Evolutionary conservation across 2,797 vertebrate genomes (phyloP).

Genomic region (Centroberyx gerrardi): DNA sequence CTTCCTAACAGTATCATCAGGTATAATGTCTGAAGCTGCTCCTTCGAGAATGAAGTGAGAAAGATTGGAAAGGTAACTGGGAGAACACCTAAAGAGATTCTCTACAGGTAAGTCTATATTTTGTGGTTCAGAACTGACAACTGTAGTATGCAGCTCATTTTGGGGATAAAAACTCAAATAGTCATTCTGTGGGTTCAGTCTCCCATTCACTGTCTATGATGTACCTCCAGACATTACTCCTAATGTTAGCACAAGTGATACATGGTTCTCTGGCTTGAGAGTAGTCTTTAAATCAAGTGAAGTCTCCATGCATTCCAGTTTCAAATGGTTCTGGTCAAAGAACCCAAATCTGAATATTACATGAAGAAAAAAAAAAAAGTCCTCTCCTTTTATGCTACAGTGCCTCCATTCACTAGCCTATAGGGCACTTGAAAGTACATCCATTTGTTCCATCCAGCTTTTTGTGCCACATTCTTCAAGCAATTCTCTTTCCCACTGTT

Average conservation of each 20-base stretch:
- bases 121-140: no score
- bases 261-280: not conserved
- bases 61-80: not conserved
- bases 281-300: not conserved
- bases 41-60: not conserved
- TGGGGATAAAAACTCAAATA: no score
- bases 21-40: not conserved
- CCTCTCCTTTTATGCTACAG: slow-evolving; percentile 1
- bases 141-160: no score
- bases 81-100: not conserved
- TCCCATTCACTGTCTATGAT: not conserved
- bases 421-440: slow-evolving; percentile 13
- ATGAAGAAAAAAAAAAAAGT: not conserved
- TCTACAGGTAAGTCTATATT: no score
- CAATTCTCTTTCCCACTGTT: slow-evolving; percentile 57
- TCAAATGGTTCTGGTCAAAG: not conserved
- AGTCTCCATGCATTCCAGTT: not conserved
- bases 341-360: slow-evolving; percentile 5
- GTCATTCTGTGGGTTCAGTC: not conserved
- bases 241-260: not conserved
- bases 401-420: slow-evolving; percentile 14
- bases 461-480: slow-evolving; percentile 48
- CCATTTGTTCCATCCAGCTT: slow-evolving; percentile 51
- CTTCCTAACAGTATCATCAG: not conserved
- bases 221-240: not conserved